Conservation (phyloP, 2,888 invertebrate species). For the Tetropium fuscum region DNA sequence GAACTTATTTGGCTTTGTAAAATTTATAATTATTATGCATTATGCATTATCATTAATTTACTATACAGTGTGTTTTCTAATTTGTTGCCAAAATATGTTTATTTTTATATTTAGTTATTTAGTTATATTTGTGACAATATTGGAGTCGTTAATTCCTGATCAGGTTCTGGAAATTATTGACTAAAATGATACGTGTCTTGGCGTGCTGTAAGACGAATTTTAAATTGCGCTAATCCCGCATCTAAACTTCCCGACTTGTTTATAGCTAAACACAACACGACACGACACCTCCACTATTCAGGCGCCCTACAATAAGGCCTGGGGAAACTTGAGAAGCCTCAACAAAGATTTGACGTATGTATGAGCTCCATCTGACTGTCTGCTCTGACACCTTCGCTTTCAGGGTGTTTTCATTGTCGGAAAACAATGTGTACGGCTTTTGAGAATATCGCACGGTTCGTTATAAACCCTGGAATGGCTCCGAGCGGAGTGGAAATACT, state of each 20-base stretch:
- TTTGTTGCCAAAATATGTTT: too few species aligned
- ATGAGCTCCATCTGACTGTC: slow-evolving; percentile 23
- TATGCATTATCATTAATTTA: too few species aligned
- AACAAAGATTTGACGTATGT: slow-evolving; percentile 30
- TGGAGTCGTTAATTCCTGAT: too few species aligned
- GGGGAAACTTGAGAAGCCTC: slow-evolving; percentile 22
- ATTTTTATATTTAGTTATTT: too few species aligned
- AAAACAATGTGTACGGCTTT: slow-evolving; percentile 24
- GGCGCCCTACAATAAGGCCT: slow-evolving; percentile 11
- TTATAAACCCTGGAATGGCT: neutral
- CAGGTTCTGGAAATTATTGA: too few species aligned
- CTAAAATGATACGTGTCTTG: too few species aligned
- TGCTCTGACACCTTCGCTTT: slow-evolving; percentile 31
- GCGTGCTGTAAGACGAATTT: too few species aligned
- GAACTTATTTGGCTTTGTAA: too few species aligned
- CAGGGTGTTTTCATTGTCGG: slow-evolving; percentile 18
- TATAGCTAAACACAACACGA: slow-evolving; percentile 21
- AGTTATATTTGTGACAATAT: too few species aligned
- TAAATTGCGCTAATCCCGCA: slow-evolving; percentile 12
- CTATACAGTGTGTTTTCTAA: too few species aligned
- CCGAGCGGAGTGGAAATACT: too few species aligned
- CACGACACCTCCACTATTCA: slow-evolving; percentile 23
- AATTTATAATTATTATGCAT: too few species aligned
- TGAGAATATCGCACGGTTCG: slow-evolving; percentile 11
- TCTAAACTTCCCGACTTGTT: slow-evolving; percentile 18